Base-by-base conservation (phyloP, 2,888 invertebrate species). In the Cephus pygmeus region DNA sequence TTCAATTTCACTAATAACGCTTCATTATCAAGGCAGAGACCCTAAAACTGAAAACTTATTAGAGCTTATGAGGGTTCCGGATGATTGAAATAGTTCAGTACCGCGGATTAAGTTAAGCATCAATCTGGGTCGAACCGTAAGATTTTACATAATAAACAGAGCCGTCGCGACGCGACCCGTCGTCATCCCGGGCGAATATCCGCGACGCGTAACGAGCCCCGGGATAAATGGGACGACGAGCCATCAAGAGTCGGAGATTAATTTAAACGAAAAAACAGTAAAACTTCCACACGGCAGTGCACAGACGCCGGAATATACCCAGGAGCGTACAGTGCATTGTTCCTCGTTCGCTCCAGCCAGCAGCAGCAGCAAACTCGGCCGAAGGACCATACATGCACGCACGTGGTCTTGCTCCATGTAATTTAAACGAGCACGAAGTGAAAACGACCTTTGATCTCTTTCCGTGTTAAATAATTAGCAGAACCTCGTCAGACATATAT, bases 1-100 rank as follows among this genome's bases (percentile, higher is more conserved):
- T 34, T 31, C 76, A 78, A 76, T 82, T 76, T 12, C 69, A 73
- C 76, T 82, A 79, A 80, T 81, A 80, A 79, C 75, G 76, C 79
- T 80, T 79, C 78, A 73, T 79, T 80, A 75, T 33, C 35, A 77
- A 77, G 76, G 77, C 76, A 77, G 77, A 77, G 77, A 80, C 75
- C 79, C 35, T 73, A 34, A 69, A 77, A 75, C 69, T 33, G 56
- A 73, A 76, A 79, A 79, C 71, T 82, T 81, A 77, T 76, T 77
- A 77, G 79, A 84, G 81, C 75, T 80, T 79, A 79, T 34, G 56
- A 75, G 78, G 69, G 34, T 79, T 79, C 36, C 69, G 77, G 78
- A 79, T 79, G 79, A 83, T 82, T 79, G 79, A 80, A 76, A 77
- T 76, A 74, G 76, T 71, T 75, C 71, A 34, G 69, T 68, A 33